Conservation (phyloP, 2,888 invertebrate species). For the Lochmaea crataegi region DNA sequence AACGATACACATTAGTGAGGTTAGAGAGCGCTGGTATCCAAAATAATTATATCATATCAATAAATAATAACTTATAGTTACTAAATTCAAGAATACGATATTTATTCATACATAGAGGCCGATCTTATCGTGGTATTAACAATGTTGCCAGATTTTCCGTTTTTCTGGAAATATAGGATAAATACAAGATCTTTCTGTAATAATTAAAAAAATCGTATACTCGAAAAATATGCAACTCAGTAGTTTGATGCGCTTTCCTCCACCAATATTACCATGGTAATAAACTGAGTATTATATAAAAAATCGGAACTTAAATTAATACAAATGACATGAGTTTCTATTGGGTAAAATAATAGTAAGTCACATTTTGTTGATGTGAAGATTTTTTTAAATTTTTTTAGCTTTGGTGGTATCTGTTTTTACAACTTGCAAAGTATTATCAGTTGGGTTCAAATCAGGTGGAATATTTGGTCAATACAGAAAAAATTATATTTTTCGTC, state of each 20-base stretch:
- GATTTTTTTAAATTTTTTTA: neutral
- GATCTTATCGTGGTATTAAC: too few relatives aligned
- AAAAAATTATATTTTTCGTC: too few relatives aligned
- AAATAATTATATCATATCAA: neutral
- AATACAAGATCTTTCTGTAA: too few relatives aligned
- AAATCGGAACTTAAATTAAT: neutral
- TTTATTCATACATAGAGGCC: too few relatives aligned
- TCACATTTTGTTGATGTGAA: neutral
- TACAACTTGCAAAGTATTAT: too few relatives aligned
- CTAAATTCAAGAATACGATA: too few relatives aligned
- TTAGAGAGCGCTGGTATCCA: constrained; percentile 5
- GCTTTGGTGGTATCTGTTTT: too few relatives aligned
- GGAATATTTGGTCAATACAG: too few relatives aligned
- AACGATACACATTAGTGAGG: constrained; percentile 12
- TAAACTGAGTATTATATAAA: neutral
- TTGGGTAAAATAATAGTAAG: neutral
- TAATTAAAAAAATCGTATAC: too few relatives aligned
- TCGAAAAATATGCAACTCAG: neutral
- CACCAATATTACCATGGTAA: neutral
- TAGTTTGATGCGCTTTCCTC: neutral
- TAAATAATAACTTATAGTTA: too few relatives aligned
- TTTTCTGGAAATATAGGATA: neutral
- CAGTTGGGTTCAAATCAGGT: too few relatives aligned
- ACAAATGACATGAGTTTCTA: neutral
- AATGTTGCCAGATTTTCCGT: too few relatives aligned